phyloP scores from a whole-genome alignment of 2,797 vertebrate genomes.

The Argentina silus region DNA sequence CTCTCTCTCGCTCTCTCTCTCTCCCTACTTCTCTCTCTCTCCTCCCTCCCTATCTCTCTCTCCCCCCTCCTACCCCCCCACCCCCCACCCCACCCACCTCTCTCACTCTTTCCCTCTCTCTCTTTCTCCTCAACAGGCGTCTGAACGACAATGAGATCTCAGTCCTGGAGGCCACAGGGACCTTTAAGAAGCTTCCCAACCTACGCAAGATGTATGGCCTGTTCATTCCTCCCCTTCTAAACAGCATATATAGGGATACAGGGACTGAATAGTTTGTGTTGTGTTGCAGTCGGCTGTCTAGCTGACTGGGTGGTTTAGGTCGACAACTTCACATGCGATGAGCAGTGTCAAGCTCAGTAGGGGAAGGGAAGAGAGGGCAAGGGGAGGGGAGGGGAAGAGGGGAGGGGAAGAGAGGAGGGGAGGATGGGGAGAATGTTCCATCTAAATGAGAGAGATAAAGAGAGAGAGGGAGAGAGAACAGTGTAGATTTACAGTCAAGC shows the following conservation, averaged over 20 bases:
- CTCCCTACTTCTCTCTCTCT: constrained; percentile 10
- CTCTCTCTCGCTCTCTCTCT: constrained; percentile 13
- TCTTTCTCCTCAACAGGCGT: constrained; percentile 72
- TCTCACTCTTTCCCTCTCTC: constrained; percentile 5
- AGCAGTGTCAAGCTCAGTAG: constrained; percentile 8
- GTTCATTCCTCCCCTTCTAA: not conserved
- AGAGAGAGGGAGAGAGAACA: constrained; percentile 18
- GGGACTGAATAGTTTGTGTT: not conserved
- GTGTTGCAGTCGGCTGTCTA: constrained; percentile 4
- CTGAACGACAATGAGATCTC: constrained; percentile 97
- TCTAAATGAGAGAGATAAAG: constrained; percentile 14
- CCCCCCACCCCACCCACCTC: too few species aligned
- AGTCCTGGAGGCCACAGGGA: constrained; percentile 85
- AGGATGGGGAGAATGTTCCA: constrained; percentile 23
- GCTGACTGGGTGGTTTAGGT: constrained; percentile 26
- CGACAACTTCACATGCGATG: constrained; percentile 33
- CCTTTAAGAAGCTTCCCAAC: constrained; percentile 94
- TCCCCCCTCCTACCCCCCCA: not conserved
- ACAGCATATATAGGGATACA: not conserved
- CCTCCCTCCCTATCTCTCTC: not conserved
- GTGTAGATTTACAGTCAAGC: constrained; percentile 71
- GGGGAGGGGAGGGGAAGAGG: not conserved
- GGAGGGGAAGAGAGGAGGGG: constrained; percentile 12
- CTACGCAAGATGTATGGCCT: constrained; percentile 91
- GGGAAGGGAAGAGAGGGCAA: not conserved